These are phyloP conservation scores for Tinea trinotella DNA, from an alignment of 2,888 invertebrate genomes.

Conservation along the genomic window DNA sequence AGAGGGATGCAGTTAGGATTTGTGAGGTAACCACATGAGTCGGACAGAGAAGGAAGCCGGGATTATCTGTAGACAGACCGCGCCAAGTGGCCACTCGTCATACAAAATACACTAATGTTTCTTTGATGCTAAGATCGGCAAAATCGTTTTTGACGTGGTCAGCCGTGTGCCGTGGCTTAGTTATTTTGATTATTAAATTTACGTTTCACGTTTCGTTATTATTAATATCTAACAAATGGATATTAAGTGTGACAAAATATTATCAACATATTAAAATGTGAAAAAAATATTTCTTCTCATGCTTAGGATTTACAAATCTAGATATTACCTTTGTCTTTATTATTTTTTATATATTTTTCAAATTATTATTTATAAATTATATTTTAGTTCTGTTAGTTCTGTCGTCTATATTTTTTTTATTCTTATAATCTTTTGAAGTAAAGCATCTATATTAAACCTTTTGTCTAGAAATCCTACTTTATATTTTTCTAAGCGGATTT, in stretches of 20 bases:
- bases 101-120: neutral
- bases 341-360: too few species aligned
- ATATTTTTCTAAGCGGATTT: constrained; percentile 13
- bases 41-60: constrained; percentile 46
- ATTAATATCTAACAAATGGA: neutral
- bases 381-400: too few species aligned
- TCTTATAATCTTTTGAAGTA: neutral
- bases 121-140: constrained; percentile 14
- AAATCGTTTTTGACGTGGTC: constrained; percentile 11
- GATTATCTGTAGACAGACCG: constrained; percentile 65
- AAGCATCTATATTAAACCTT: neutral
- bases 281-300: too few species aligned
- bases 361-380: neutral
- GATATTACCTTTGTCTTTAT: too few species aligned
- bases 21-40: constrained; percentile 44
- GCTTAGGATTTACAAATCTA: too few species aligned
- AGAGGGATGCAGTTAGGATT: constrained; percentile 59
- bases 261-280: neutral
- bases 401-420: too few species aligned
- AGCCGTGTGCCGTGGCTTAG: neutral
- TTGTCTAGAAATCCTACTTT: constrained; percentile 8
- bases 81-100: constrained; percentile 41
- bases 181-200: constrained; percentile 8
- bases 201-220: neutral
- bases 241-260: neutral